Evolutionary conservation across 2,113 vertebrate species (phyloP).

Genomic region (Sakesphorus luctuosus): DNA sequence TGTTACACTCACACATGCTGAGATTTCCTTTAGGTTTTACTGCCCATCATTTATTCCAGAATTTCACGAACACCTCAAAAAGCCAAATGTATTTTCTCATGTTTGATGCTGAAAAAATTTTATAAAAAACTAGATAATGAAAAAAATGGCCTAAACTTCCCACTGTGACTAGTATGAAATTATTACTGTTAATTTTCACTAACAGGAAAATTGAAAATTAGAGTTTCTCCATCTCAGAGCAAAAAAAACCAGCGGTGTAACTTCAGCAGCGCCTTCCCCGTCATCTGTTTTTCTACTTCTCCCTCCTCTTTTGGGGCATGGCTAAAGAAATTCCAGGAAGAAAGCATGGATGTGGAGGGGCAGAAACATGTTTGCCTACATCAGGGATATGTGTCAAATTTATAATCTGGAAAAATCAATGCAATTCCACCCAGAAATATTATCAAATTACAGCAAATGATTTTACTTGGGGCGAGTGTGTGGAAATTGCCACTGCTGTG

Average conservation of each 20-base stretch:
- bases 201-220: background rate
- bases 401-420: constrained; percentile 4
- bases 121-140: background rate
- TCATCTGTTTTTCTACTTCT: background rate
- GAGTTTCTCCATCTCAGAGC: background rate
- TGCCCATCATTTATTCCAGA: background rate
- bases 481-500: background rate
- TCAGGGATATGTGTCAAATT: background rate
- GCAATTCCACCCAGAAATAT: background rate
- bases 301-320: background rate
- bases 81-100: background rate
- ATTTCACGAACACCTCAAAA: background rate
- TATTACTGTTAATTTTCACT: background rate
- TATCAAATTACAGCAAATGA: background rate
- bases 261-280: background rate
- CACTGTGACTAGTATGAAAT: background rate
- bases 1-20: background rate
- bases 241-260: background rate
- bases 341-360: background rate
- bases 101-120: background rate
- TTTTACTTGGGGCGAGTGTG: background rate
- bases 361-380: background rate
- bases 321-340: background rate
- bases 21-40: background rate
- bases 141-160: background rate